Evolutionary conservation across 2,797 vertebrate genomes (phyloP).

Genomic region (Neostethus bicornis): DNA sequence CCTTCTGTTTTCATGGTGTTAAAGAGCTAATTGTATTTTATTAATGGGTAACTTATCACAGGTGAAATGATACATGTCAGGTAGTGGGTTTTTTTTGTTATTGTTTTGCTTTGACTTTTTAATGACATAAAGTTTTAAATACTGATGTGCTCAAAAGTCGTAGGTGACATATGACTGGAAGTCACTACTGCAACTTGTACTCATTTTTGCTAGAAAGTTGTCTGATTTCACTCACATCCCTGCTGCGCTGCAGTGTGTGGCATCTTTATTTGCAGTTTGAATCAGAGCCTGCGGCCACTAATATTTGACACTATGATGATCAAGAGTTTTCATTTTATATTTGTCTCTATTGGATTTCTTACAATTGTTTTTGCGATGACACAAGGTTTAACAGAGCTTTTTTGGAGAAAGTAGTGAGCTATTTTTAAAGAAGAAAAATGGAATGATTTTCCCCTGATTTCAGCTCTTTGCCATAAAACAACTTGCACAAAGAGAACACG

Average conservation of each 20-base stretch:
- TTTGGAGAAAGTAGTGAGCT: neutral
- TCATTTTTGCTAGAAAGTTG: conserved; percentile 20
- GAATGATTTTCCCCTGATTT: neutral
- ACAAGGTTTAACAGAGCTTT: neutral
- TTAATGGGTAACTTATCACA: conserved; percentile 19
- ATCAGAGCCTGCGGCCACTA: conserved; percentile 7
- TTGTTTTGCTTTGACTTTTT: conserved; percentile 22
- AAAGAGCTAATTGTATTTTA: conserved; percentile 22
- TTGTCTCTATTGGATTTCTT: neutral
- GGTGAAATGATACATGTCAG: conserved; percentile 34
- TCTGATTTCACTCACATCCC: conserved; percentile 14
- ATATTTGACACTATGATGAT: neutral
- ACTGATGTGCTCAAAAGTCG: conserved; percentile 27
- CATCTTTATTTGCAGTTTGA: conserved; percentile 7
- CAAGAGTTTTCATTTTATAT: neutral
- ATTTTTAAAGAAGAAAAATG: neutral
- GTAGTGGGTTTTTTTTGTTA: no score
- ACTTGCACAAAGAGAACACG: conserved; percentile 16
- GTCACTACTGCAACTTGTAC: conserved; percentile 11
- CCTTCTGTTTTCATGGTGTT: neutral
- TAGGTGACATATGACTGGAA: conserved; percentile 41
- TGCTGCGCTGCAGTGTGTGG: neutral
- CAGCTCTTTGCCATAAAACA: neutral
- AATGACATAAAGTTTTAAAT: conserved; percentile 46
- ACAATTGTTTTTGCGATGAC: neutral